A percentile compares a stretch with the other conserved stretches of the same genome.
Conservation (phyloP, 2,113 vertebrate species). For the Acanthochromis polyacanthus region DNA sequence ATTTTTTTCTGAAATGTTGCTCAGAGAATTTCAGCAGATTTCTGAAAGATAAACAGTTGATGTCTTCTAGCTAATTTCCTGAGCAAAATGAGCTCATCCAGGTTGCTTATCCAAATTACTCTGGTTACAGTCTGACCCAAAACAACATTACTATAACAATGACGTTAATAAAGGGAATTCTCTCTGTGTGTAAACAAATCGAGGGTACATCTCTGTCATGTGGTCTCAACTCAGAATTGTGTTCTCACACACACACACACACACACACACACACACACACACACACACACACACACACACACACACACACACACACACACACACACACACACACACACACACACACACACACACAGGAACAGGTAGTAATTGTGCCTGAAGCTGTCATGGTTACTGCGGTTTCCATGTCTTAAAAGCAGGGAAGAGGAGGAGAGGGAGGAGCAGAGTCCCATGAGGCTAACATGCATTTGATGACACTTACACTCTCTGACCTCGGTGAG, state of each 20-base stretch:
- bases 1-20: no score
- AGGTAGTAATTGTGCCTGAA: conserved; percentile 53
- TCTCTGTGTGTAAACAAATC: conserved; percentile 33
- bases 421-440: conserved; percentile 24
- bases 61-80: no score
- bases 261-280: no score
- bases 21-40: no score
- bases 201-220: background rate
- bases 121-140: conserved; percentile 6
- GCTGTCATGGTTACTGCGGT: conserved; percentile 66
- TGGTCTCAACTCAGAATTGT: background rate
- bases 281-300: no score
- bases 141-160: conserved; percentile 23
- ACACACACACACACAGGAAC: background rate
- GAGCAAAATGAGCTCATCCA: background rate
- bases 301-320: no score
- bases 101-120: background rate
- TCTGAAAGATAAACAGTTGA: no score
- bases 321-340: background rate
- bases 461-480: conserved; percentile 67
- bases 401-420: conserved; percentile 63
- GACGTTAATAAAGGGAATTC: conserved; percentile 4
- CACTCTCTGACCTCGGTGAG: conserved; percentile 54
- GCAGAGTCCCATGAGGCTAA: conserved; percentile 37
- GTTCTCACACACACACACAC: no score